Evolutionary conservation across 2,797 vertebrate species (phyloP).

Genomic region (Champsocephalus esox): DNA sequence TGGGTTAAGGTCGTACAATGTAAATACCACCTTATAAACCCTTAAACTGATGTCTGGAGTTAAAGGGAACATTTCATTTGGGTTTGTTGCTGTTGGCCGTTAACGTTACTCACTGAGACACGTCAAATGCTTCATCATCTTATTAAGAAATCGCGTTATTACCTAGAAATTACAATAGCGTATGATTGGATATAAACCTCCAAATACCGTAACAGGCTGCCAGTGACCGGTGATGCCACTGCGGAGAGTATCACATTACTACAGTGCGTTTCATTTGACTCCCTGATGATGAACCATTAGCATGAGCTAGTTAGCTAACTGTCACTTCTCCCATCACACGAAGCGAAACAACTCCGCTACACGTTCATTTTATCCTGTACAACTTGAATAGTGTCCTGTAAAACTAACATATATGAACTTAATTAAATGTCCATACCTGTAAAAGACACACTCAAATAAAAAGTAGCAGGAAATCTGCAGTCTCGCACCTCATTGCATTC

Average conservation of each 20-base stretch:
- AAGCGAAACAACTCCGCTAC: constrained; percentile 4
- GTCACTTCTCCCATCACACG: constrained; percentile 2
- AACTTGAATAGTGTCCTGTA: neutral
- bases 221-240: constrained; percentile 3
- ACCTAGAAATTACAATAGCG: neutral
- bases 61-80: neutral
- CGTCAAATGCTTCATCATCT: neutral
- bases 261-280: constrained; percentile 50
- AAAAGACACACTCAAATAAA: constrained; percentile 60
- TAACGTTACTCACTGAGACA: neutral
- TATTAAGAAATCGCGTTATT: neutral
- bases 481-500: constrained; percentile 58
- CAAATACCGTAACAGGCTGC: neutral
- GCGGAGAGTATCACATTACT: constrained; percentile 33
- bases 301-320: constrained; percentile 34
- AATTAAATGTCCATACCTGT: constrained; percentile 64
- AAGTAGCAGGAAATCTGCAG: constrained; percentile 28
- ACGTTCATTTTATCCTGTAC: fast-evolving
- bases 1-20: neutral
- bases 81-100: neutral
- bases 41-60: neutral
- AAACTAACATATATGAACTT: neutral
- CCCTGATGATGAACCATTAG: constrained; percentile 36
- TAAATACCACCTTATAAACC: neutral
- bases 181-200: neutral